Evolutionary conservation across 2,888 invertebrate species (phyloP).

Genomic region (Melanargia galathea): DNA sequence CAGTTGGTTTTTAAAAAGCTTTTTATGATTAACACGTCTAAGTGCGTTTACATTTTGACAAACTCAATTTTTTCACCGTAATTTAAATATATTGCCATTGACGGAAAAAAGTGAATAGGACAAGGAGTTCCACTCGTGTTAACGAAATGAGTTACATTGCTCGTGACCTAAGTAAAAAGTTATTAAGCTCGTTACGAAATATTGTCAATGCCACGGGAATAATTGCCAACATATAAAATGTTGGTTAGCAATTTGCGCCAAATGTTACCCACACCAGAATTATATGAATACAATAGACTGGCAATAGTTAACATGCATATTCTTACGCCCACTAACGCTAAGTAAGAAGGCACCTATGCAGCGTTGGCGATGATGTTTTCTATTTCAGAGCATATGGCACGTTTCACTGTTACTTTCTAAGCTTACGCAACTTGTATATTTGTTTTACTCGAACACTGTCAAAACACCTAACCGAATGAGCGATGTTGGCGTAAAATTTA

Average conservation of each 20-base stretch:
- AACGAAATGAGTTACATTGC: slow-evolving; percentile 43
- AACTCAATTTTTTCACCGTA: slow-evolving; percentile 6
- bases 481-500: slow-evolving; percentile 57
- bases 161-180: slow-evolving; percentile 59
- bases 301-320: slow-evolving; percentile 57
- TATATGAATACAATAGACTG: slow-evolving; percentile 48
- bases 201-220: slow-evolving; percentile 62
- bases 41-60: slow-evolving; percentile 11
- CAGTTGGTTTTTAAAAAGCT: slow-evolving; percentile 30
- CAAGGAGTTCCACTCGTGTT: slow-evolving; percentile 24
- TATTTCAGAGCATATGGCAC: slow-evolving; percentile 25
- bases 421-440: slow-evolving; percentile 33
- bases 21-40: slow-evolving; percentile 29
- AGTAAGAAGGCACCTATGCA: slow-evolving; percentile 13
- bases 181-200: slow-evolving; percentile 59
- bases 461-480: slow-evolving; percentile 57
- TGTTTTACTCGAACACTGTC: slow-evolving; percentile 43
- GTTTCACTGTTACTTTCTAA: slow-evolving; percentile 37
- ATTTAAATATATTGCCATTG: slow-evolving; percentile 9
- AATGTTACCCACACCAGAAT: slow-evolving; percentile 53
- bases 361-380: slow-evolving; percentile 27
- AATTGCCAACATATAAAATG: slow-evolving; percentile 48
- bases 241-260: slow-evolving; percentile 56
- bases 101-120: slow-evolving; percentile 6
- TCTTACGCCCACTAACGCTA: slow-evolving; percentile 49